Percentiles rank a stretch among this genome's conserved stretches.
Evolutionary conservation across 2,797 vertebrate genomes (phyloP).

Genomic region (Protosalanx chinensis): DNA sequence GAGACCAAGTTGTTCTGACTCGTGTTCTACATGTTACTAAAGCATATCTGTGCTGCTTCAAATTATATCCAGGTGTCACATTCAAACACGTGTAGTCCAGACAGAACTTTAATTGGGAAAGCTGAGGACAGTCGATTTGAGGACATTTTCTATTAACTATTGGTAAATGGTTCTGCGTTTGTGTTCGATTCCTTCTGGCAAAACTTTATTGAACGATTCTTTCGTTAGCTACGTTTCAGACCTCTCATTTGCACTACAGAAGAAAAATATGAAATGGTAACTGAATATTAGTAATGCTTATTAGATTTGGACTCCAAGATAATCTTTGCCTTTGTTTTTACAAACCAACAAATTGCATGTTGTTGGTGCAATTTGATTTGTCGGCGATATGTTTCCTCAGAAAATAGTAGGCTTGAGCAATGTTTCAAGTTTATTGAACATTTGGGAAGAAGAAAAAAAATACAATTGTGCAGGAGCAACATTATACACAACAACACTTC

Average conservation of each 20-base stretch:
- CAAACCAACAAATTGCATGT: slow-evolving; percentile 7
- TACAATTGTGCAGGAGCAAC: background rate
- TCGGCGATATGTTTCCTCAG: background rate
- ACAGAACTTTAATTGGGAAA: too few relatives aligned
- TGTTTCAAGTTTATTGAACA: slow-evolving; percentile 2
- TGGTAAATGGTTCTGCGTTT: too few relatives aligned
- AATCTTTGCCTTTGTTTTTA: slow-evolving; percentile 42
- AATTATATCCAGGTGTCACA: too few relatives aligned
- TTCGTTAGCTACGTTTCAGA: too few relatives aligned
- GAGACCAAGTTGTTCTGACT: too few relatives aligned
- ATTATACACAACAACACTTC: background rate
- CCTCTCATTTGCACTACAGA: background rate
- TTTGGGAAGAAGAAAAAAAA: background rate
- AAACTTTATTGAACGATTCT: too few relatives aligned
- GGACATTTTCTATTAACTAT: background rate
- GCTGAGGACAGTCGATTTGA: too few relatives aligned
- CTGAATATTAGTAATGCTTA: background rate
- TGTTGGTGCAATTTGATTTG: background rate
- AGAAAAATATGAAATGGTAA: background rate
- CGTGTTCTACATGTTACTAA: too few relatives aligned
- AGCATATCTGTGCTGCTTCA: too few relatives aligned
- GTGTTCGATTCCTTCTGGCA: too few relatives aligned
- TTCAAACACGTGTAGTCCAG: too few relatives aligned
- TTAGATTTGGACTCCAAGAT: background rate
- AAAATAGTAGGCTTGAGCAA: background rate